Evolutionary conservation across 2,113 vertebrate genomes (phyloP), one percentile per base, ranked within the genome.

Genomic region (Toxotes chatareus): DNA sequence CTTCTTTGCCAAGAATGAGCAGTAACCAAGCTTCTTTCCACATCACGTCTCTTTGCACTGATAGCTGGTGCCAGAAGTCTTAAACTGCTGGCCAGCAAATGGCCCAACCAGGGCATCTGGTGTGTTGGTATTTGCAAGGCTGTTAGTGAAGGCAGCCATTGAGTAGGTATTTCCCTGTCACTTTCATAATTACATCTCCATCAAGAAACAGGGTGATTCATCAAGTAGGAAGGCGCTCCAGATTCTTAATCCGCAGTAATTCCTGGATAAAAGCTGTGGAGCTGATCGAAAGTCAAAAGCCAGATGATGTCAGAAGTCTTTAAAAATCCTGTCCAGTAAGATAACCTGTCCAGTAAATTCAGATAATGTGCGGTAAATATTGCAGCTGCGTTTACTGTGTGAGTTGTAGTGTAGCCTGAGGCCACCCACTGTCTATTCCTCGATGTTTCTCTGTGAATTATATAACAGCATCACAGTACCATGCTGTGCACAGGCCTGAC

Each of bases 391-490:
- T 77, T 77, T 60, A 21, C 7, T 6, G 0, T 59, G 63, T 2
- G 5, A 34, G 51, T 34, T 44, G 68, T 60, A 49, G 55, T 81
- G 76, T 14, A 60, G n/a, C 79, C 42, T 5, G 55, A 83, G 56
- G 80, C 68, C 67, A 34, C 72, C n/a, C 47, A 46, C 16, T 46
- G 77, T 60, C 74, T 38, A 44, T 69, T 77, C 40, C 76, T 81
- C 1, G 4, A 60, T 27, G 36, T 69, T 72, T 59, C 69, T 68
- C 36, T 56, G 51, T 65, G 73, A 75, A 66, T 88, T 79, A 79
- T 65, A 19, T 76, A 90, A 82, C 51, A 75, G 67, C 64, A 27
- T 59, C 53, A 87, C 32, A 83, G 70, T 44, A 32, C 44, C 31
- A 4, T 66, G 68, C 60, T 71, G 84, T 73, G 79, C 66, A 19